A percentile compares a stretch with the other conserved stretches of the same genome.
Evolutionary conservation across 2,888 invertebrate species (phyloP).

Genomic region (Calameuta pallipes): DNA sequence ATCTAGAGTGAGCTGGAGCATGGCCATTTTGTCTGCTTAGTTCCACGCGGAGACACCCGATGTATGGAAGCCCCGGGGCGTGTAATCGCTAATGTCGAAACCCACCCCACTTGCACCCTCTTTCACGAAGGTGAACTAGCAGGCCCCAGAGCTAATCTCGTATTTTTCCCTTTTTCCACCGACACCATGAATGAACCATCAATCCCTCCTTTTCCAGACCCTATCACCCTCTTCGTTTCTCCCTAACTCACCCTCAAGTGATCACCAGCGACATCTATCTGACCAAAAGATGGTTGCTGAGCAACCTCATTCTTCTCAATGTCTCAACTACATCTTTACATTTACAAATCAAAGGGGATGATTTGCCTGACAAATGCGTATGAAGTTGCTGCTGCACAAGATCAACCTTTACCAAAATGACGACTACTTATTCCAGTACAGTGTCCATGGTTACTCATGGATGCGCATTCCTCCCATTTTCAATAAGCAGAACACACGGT

Average conservation of each 20-base stretch:
- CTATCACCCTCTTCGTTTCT: background rate
- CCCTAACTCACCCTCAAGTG: background rate
- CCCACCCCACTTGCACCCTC: constrained; percentile 40
- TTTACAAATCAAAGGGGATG: background rate
- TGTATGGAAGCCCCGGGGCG: constrained; percentile 60
- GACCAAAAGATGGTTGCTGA: background rate
- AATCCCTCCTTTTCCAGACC: background rate
- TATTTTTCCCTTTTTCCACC: constrained; percentile 21
- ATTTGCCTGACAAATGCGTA: background rate
- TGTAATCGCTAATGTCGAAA: constrained; percentile 64
- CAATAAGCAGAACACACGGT: background rate
- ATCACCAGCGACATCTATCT: background rate
- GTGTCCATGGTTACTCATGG: background rate
- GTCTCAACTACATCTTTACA: background rate
- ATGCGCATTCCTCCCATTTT: background rate
- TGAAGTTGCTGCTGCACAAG: background rate
- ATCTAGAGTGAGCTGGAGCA: constrained; percentile 53
- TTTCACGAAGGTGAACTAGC: constrained; percentile 25
- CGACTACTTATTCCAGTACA: background rate
- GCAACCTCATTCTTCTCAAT: background rate
- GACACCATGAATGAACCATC: constrained; percentile 8
- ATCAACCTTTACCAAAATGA: background rate
- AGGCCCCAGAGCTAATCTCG: constrained; percentile 39
- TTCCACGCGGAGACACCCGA: constrained; percentile 60
- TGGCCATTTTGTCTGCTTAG: constrained; percentile 64